Conservation (phyloP, 2,888 invertebrate species). For the Pterobdella sp. region DNA sequence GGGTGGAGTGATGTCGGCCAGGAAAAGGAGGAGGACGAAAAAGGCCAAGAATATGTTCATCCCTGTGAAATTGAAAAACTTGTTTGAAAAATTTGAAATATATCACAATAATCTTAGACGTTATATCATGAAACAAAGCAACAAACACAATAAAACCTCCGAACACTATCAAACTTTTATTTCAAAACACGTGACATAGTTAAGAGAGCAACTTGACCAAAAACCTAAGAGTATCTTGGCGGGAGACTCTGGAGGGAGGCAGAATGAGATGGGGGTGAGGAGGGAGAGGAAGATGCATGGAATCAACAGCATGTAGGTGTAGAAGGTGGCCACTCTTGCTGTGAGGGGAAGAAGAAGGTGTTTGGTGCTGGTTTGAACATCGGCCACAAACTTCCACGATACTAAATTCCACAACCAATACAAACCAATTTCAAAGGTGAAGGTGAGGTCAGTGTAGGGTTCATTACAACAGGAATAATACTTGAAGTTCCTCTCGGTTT, state of each 20-base stretch:
- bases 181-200: too few relatives aligned
- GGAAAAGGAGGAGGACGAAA: slow-evolving; percentile 40
- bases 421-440: neutral
- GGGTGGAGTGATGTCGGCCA: slow-evolving; percentile 40
- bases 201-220: neutral
- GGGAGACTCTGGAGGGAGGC: neutral
- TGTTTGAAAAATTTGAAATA: too few relatives aligned
- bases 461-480: neutral
- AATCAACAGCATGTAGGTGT: neutral
- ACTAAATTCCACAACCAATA: too few relatives aligned
- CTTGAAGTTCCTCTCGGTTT: neutral
- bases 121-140: too few relatives aligned
- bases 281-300: neutral
- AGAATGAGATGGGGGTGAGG: neutral
- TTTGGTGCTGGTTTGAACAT: neutral
- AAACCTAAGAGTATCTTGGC: neutral
- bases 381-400: too few relatives aligned
- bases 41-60: slow-evolving; percentile 42
- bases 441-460: neutral
- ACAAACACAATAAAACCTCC: too few relatives aligned
- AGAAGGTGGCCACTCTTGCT: neutral
- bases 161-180: too few relatives aligned
- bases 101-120: too few relatives aligned
- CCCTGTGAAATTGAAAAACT: too few relatives aligned
- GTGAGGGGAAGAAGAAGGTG: neutral